Base-by-base conservation (phyloP, 2,888 invertebrate genomes). In the Magallana nippona region DNA sequence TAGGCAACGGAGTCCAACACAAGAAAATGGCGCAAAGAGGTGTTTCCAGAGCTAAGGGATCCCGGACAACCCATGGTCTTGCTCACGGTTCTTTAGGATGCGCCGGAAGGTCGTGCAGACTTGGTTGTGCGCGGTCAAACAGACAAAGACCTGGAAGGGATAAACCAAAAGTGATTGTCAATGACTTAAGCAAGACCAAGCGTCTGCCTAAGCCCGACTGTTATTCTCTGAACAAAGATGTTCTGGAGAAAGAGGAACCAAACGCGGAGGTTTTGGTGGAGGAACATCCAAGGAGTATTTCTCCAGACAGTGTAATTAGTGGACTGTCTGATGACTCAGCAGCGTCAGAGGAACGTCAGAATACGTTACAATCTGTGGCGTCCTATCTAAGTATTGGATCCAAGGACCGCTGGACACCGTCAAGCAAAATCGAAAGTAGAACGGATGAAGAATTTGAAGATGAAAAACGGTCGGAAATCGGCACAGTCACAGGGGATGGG, bases 331-430 rank as follows among this genome's bases (percentile, higher is more conserved):
- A 55, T 10, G 83, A 80, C n/a, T 63, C 83, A 10, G 19, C 80
- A 10, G 83, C 83, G 44, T 83, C 85, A n/a, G 85, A 85, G 60
- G 85, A 85, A 77, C 55, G 85, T 13, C 32, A 78, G 10, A 63
- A 79, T 13, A 58, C 78, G 13, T 56, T 85, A 17, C 80, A 82
- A 71, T 78, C 78, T 27, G 85, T 82, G 1, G 63, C 81, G n/a
- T 79, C 82, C n/a, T 77, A 62, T 55, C 81, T 81, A 44, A 79
- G 77, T 80, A 22, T 79, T 3, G 63, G 63, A 32, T 83, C 83
- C 55, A 82, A 55, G 55, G 71, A 71, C 10, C 19, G 22, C 3
- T 10, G 19, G 15, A 13, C 5, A 8, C 22, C 19, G 15, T 15
- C 27, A 60, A 8, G n/a, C 17, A 17, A n/a, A 71, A 11, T 32